Base-by-base conservation (phyloP, 1,140 invertebrate species). In the Babylonia areolata region DNA sequence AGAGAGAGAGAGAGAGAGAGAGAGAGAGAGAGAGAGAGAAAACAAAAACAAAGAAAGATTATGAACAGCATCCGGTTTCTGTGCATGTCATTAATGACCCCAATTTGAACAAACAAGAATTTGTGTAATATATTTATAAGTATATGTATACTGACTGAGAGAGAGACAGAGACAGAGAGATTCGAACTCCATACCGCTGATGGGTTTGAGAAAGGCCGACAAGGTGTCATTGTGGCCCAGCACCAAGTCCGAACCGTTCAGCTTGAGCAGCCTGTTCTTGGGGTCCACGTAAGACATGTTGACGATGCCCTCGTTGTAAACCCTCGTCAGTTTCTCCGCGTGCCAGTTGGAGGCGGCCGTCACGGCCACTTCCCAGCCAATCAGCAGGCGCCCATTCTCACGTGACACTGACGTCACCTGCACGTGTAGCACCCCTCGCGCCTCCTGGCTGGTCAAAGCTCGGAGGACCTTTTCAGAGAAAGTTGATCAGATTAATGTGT, bases 341-440 rank as follows among this genome's bases (percentile, higher is more conserved):
- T 85, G 20, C n/a, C 80, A 81, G 69, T 85, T 81, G 51, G 71
- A 78, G 37, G 69, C 33, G n/a, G 85, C 82, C 33, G 77, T 64
- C 54, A 88, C 80, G 9, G 71, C 87, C 39, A 88, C 37, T 39
- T 88, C 87, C 80, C 80, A 86, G n/a, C 37, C 40, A n/a, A 84
- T 69, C 23, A 20, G 75, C 42, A 77, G 71, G 11, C 80, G 58
- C 3, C 54, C 39, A 3, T 54, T 37, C 12, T 73, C 69, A 84
- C 82, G 82, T 58, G 75, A 64, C 51, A 85, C 9, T 5, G 54
- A 81, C 6, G 54, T 69, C 37, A 85, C 77, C 54, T 71, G 51
- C n/a, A 85, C 78, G 39, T 71, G 51, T 28, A 85, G 40, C 31
- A 81, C 78, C 35, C 85, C 85, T 80, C 54, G 75, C 51, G 78